Evolutionary conservation across 2,113 vertebrate genomes (phyloP).

Genomic region (Istiophorus platypterus): DNA sequence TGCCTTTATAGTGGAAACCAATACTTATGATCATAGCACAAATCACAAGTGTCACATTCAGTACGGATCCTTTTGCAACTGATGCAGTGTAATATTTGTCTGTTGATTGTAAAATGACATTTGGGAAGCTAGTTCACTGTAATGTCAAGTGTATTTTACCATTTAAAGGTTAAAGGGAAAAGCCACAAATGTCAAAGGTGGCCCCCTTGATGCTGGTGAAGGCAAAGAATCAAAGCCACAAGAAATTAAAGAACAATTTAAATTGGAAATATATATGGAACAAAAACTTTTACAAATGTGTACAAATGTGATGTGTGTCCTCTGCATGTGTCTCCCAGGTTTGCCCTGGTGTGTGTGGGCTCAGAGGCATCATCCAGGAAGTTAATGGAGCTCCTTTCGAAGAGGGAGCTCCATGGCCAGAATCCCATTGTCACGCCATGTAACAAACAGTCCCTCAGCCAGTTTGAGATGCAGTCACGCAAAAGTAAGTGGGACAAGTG

Average conservation of each 20-base stretch:
- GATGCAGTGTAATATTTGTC: too few relatives aligned
- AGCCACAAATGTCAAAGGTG: too few relatives aligned
- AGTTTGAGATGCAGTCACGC: slow-evolving; percentile 99
- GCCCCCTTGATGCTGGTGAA: too few relatives aligned
- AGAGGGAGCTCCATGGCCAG: slow-evolving; percentile 97
- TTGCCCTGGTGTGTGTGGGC: slow-evolving; percentile 97
- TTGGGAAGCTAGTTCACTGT: neutral
- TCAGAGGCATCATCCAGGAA: slow-evolving; percentile 97
- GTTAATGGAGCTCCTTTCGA: slow-evolving; percentile 95
- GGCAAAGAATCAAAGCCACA: too few relatives aligned
- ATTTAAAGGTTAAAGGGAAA: neutral
- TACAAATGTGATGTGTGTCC: neutral
- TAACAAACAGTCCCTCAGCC: slow-evolving; percentile 99
- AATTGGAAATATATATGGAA: too few relatives aligned
- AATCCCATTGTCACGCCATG: slow-evolving; percentile 98
- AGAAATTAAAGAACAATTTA: too few relatives aligned
- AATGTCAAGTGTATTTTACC: neutral
- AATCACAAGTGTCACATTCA: neutral
- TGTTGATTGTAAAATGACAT: neutral
- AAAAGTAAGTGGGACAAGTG: slow-evolving; percentile 91
- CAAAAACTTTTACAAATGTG: too few relatives aligned
- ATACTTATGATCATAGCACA: neutral
- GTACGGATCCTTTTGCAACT: too few relatives aligned
- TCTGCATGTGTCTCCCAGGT: slow-evolving; percentile 80
- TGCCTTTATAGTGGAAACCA: neutral